phyloP scores from a whole-genome alignment of 2,888 invertebrate species.

The Neria commutata region DNA sequence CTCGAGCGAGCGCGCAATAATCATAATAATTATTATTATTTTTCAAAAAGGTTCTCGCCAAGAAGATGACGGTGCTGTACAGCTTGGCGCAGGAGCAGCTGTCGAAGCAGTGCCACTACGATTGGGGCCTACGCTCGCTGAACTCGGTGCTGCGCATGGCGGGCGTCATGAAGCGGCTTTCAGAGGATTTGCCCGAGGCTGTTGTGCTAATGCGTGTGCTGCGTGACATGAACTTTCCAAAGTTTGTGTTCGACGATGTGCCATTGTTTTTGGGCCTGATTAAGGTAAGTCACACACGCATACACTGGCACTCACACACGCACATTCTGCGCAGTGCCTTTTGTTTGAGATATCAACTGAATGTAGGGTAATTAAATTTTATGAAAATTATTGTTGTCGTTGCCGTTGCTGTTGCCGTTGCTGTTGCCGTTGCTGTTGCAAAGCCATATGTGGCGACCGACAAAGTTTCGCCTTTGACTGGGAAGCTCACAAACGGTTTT shows the following conservation, averaged over 20 bases:
- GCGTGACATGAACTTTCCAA: constrained; percentile 91
- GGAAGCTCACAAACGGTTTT: too few relatives aligned
- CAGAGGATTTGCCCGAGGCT: constrained; percentile 80
- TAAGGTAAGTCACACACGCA: constrained; percentile 63
- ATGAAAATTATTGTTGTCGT: too few relatives aligned
- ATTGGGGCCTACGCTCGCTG: constrained; percentile 90
- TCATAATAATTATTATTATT: constrained; percentile 20
- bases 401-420: too few relatives aligned
- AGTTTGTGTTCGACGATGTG: constrained; percentile 91
- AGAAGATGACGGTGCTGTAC: constrained; percentile 93
- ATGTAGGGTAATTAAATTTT: too few relatives aligned
- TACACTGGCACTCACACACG: too few relatives aligned
- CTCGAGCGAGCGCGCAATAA: not conserved
- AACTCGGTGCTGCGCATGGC: constrained; percentile 92
- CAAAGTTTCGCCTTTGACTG: too few relatives aligned
- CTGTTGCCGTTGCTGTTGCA: too few relatives aligned
- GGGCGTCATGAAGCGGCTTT: constrained; percentile 81
- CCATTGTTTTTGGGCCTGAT: constrained; percentile 85
- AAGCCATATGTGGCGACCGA: too few relatives aligned
- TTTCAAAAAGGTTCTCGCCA: constrained; percentile 73
- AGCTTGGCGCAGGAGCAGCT: constrained; percentile 85
- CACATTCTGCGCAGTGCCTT: not conserved
- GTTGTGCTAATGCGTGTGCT: constrained; percentile 90
- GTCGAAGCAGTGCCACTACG: constrained; percentile 92
- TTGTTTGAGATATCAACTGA: too few relatives aligned